Evolutionary conservation across 2,888 invertebrate genomes (phyloP).

Genomic region (Phrixothrix hirtus): DNA sequence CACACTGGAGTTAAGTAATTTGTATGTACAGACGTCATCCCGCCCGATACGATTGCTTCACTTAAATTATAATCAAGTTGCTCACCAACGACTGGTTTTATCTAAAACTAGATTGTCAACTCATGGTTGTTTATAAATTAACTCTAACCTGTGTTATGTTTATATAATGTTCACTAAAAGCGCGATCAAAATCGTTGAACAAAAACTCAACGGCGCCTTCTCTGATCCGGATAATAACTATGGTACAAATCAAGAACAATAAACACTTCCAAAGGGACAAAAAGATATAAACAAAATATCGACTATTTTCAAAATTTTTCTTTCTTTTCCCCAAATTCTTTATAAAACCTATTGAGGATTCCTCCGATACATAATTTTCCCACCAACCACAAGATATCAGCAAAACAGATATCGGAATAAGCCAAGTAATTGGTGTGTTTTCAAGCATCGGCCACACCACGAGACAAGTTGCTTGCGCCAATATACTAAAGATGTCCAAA

Average conservation of each 20-base stretch:
- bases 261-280: constrained; percentile 77
- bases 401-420: constrained; percentile 66
- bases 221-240: constrained; percentile 61
- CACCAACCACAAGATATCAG: constrained; percentile 81
- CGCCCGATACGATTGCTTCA: constrained; percentile 40
- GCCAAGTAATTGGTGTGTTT: constrained; percentile 60
- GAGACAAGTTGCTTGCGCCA: constrained; percentile 69
- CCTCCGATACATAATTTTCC: constrained; percentile 72
- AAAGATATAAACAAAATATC: constrained; percentile 74
- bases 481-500: constrained; percentile 64
- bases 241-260: constrained; percentile 66
- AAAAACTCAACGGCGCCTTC: constrained; percentile 57
- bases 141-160: constrained; percentile 59
- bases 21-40: constrained; percentile 26
- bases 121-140: too few species aligned
- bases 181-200: constrained; percentile 57
- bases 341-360: constrained; percentile 47
- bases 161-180: constrained; percentile 61
- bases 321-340: constrained; percentile 53
- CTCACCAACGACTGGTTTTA: constrained; percentile 54
- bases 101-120: too few species aligned
- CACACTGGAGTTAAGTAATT: constrained; percentile 58
- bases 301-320: constrained; percentile 49
- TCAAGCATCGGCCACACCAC: constrained; percentile 69
- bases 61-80: constrained; percentile 44